Evolutionary conservation across 92 coral and sea anemone species (phyloP).

Genomic region (Plumapathes pennacea): DNA sequence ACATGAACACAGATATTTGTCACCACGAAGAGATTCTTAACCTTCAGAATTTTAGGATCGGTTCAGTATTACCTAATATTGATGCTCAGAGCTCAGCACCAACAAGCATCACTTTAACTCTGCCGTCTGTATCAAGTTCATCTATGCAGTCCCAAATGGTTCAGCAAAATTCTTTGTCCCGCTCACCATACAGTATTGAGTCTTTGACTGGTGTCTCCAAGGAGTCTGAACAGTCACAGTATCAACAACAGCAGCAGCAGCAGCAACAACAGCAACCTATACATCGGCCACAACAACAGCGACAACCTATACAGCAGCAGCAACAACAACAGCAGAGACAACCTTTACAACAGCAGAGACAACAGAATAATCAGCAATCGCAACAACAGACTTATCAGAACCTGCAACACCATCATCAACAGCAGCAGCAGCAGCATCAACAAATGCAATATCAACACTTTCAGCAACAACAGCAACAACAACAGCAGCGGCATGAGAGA

Average conservation of each 20-base stretch:
- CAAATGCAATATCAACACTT: slow-evolving; percentile 25
- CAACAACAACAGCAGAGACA: slow-evolving; percentile 20
- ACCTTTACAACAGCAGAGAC: background rate
- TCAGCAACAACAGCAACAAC: slow-evolving; percentile 16
- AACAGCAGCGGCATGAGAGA: slow-evolving; percentile 20
- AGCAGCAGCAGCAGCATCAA: slow-evolving; percentile 18
- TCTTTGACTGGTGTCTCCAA: slow-evolving; percentile 61
- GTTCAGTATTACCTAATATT: too few species aligned
- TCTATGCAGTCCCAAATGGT: background rate
- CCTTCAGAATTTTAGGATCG: slow-evolving; percentile 65
- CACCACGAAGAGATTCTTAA: slow-evolving; percentile 75
- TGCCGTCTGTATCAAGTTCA: slow-evolving; percentile 5
- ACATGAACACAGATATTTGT: slow-evolving; percentile 50
- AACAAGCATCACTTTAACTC: background rate
- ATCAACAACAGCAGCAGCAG: slow-evolving; percentile 19
- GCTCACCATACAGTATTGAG: slow-evolving; percentile 78
- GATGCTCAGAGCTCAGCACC: slow-evolving; percentile 53
- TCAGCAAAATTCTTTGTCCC: slow-evolving; percentile 30
- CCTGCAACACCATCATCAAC: too few species aligned
- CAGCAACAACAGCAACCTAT: slow-evolving; percentile 5
- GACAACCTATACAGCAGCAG: slow-evolving; percentile 13
- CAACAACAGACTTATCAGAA: slow-evolving; percentile 9
- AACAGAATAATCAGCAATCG: background rate
- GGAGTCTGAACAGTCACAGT: slow-evolving; percentile 24
- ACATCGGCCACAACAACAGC: background rate